A percentile compares a stretch with the other conserved stretches of the same genome.
Conservation (phyloP, 2,888 invertebrate genomes). For the Acanthoscelides obtectus region DNA sequence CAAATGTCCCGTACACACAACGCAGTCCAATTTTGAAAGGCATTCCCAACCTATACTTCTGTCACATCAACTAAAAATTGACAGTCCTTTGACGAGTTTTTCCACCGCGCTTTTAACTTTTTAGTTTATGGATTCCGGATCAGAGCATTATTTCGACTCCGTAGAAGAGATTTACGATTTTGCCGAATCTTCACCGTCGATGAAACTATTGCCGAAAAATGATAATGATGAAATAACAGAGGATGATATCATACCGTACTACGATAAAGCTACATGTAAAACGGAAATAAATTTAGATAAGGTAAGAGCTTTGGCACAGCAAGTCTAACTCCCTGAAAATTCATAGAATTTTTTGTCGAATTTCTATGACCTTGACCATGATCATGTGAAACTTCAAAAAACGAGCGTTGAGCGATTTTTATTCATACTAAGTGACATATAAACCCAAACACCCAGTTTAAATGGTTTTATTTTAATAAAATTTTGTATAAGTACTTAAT, state of each 20-base stretch:
- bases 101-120: background rate
- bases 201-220: background rate
- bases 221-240: background rate
- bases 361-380: no score
- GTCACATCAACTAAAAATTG: background rate
- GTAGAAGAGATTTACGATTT: conserved; percentile 15
- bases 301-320: background rate
- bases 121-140: conserved; percentile 1
- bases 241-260: conserved; percentile 16
- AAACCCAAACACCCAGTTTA: no score
- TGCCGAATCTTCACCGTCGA: background rate
- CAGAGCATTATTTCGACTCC: conserved; percentile 20
- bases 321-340: no score
- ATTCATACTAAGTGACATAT: no score
- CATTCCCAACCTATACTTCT: background rate
- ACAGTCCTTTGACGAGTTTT: background rate
- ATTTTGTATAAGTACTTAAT: no score
- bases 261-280: conserved; percentile 11
- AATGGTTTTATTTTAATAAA: no score
- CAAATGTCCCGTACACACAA: no score
- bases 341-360: no score
- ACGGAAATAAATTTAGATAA: conserved; percentile 12
- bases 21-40: no score
- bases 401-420: no score
- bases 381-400: no score